Evolutionary conservation across 92 coral and sea anemone genomes (phyloP), one percentile per base, ranked within the genome.

Genomic region (Isaurus tuberculatus): DNA sequence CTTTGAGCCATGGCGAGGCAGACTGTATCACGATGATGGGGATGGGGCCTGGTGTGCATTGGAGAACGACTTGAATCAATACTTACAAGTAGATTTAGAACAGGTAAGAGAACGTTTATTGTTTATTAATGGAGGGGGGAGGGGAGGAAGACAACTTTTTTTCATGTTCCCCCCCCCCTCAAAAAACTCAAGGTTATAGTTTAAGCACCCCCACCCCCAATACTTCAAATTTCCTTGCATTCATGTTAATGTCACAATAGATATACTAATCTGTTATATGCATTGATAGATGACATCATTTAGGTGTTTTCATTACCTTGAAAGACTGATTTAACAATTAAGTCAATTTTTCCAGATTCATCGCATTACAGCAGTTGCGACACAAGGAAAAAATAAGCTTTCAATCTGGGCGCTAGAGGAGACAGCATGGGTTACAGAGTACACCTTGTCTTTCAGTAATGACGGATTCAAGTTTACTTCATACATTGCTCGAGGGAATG

Each of bases 21-120:
- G 95, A 30, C 73, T 86, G 40, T 66, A 89, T 36, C 92, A 85
- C n/a, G 89, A 92, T 70, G 82, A 83, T 64, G 95, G 91, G 16
- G 79, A 79, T 2, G 95, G 92, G 19, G 89, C 91, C 13, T 92
- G 95, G 95, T 92, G 95, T 40, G 86, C 95, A 36, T 70, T 73
- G 55, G 70, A 83, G 27, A 78, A 92, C 36, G 72, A 65, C 23
- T 37, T 44, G 17, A 92, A 67, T 27, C 86, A 92, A 44, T 92
- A 67, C 44, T 67, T 92, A 26, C 84, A 91, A 58, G 69, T 88
- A 20, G 82, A 77, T 57, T 8, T 77, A 37, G 49, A 33, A 27
- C 70, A 77, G 82, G 82, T 77, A 43, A 42, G 40, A n/a, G n/a
- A n/a, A n/a, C n/a, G n/a, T n/a, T n/a, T n/a, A n/a, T n/a, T n/a